Base-by-base conservation (phyloP, 2,113 vertebrate genomes). In the Zosterops japonicus region DNA sequence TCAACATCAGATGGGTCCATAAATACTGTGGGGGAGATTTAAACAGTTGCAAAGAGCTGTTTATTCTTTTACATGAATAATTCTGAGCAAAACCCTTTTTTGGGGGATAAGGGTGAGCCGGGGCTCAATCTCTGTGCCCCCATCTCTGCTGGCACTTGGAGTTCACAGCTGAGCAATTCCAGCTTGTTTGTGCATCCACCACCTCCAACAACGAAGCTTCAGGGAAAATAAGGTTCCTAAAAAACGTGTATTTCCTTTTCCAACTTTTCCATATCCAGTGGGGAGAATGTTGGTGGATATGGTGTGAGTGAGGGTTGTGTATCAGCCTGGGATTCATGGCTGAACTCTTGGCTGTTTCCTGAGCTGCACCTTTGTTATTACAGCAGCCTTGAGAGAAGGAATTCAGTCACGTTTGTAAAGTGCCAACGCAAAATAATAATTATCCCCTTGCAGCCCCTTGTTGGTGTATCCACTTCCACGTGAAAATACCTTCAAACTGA, bases 21-120 rank as follows among this genome's bases (percentile, higher is more conserved):
- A 94, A 90, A 93, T 41, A 36, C 56, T 19, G 5, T 3, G 35
- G 76, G 57, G 75, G 61, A 36, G 50, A 89, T 60, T 53, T 29
- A 65, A 89, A 46, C 41, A 8, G 71, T 61, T 61, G 46, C 42
- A n/a, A 47, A 74, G 74, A 50, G 21, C 28, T 65, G 14, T 19
- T 63, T 22, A 5, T 39, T 39, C 23, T 53, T 63, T 47, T 2
- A 4, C 0, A 1, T 2, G 0, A 12, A 14, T 19, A 18, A 5
- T 20, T 80, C 47, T 63, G 72, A 80, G 15, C 25, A 18, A 12
- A 31, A 16, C 3, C 3, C 4, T 83, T 56, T 55, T 16, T 4
- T 12, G 2, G 14, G 21, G 13, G n/a, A 4, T 5, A 17, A 12
- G 29, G 22, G 16, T 23, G 39, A 47, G 16, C 11, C 14, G 8